phyloP scores from a whole-genome alignment of 1,140 invertebrate species.

The Apis cerana region DNA sequence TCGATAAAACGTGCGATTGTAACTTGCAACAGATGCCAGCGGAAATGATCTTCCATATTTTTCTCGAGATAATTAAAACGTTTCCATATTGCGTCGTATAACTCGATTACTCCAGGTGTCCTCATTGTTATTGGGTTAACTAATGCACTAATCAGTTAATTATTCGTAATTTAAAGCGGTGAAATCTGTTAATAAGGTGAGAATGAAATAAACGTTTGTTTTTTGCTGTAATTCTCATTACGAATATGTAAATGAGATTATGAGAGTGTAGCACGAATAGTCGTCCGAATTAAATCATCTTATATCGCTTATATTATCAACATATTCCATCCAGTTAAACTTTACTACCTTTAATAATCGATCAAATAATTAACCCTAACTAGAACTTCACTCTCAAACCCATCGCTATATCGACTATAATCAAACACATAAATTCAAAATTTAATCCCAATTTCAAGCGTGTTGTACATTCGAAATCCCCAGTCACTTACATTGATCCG shows the following conservation, averaged over 20 bases:
- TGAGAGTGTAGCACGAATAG: no score
- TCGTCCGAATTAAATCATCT: no score
- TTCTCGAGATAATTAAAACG: background rate
- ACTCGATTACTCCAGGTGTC: background rate
- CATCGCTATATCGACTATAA: background rate
- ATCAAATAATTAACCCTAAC: background rate
- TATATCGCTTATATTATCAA: no score
- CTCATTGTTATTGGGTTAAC: background rate
- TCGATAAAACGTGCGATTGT: background rate
- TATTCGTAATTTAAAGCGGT: background rate
- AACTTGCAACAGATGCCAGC: slow-evolving; percentile 22
- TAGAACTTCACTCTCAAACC: background rate
- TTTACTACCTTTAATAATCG: no score
- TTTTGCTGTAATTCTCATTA: no score
- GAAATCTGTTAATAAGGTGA: background rate
- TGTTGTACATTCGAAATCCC: background rate
- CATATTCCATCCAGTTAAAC: background rate
- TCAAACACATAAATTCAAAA: background rate
- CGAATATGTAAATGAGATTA: no score
- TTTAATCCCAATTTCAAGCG: background rate
- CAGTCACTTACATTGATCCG: no score
- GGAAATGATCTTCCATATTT: background rate
- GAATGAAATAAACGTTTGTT: background rate
- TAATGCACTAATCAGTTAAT: background rate
- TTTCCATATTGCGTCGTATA: background rate